Percentiles rank a stretch among this genome's conserved stretches.
These are phyloP conservation scores for Albula glossodonta DNA, from an alignment of 2,113 vertebrate genomes.

Conservation along the genomic window DNA sequence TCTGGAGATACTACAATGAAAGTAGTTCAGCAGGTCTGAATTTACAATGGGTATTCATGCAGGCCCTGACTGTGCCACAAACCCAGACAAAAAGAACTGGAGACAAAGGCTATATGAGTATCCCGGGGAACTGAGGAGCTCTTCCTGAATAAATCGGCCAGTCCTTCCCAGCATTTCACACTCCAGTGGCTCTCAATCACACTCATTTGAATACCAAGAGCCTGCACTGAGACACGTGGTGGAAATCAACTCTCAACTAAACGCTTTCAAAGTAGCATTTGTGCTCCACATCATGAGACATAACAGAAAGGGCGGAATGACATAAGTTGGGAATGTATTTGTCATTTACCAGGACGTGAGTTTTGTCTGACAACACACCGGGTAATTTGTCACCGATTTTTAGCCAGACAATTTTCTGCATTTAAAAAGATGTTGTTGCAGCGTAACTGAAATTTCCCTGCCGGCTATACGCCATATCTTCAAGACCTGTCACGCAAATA, in stretches of 20 bases:
- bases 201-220: slow-evolving; percentile 17
- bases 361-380: not conserved
- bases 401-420: not conserved
- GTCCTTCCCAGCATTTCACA: slow-evolving; percentile 29
- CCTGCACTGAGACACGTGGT: not conserved
- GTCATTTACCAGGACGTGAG: not conserved
- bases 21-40: not conserved
- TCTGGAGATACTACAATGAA: not conserved
- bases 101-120: slow-evolving; percentile 18
- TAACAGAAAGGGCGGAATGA: not conserved
- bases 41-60: slow-evolving; percentile 25
- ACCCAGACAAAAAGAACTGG: slow-evolving; percentile 12
- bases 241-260: not conserved
- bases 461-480: not conserved
- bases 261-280: not conserved
- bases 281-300: not conserved
- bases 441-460: not conserved
- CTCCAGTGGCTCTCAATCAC: not conserved
- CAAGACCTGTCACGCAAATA: not conserved
- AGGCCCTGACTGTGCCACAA: slow-evolving; percentile 24
- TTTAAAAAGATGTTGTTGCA: not conserved
- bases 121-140: slow-evolving; percentile 9
- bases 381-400: too few species aligned
- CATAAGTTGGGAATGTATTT: not conserved
- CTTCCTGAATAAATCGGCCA: slow-evolving; percentile 31